These are phyloP conservation scores for Synanthedon vespiformis DNA, from an alignment of 2,888 invertebrate genomes.

Conservation along the genomic window DNA sequence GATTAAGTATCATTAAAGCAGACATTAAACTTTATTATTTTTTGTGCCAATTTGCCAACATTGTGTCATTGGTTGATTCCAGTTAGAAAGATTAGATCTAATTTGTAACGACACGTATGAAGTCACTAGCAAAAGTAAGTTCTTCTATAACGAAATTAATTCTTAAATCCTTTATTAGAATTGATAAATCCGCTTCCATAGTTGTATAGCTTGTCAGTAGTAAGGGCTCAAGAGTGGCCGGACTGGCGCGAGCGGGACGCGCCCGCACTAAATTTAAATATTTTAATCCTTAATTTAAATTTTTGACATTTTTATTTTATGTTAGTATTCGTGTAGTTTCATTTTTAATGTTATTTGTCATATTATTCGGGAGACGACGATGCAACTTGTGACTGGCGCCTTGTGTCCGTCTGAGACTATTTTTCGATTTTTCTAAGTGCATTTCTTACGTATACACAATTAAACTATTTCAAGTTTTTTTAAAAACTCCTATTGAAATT, in stretches of 20 bases:
- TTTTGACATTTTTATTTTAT: conserved; percentile 72
- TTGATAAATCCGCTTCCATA: conserved; percentile 25
- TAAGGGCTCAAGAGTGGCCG: conserved; percentile 21
- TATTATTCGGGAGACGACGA: conserved; percentile 61
- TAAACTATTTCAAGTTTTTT: no score
- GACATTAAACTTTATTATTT: no score
- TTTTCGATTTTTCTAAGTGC: no score
- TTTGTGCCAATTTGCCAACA: no score
- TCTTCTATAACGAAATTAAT: not conserved
- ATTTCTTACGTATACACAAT: no score
- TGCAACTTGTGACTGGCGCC: conserved; percentile 54
- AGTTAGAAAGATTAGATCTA: no score
- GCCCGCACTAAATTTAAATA: conserved; percentile 70
- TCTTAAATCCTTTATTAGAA: not conserved
- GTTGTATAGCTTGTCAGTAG: conserved; percentile 10
- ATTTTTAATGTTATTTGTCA: conserved; percentile 70
- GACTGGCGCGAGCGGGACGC: conserved; percentile 36
- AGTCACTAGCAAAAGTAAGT: no score
- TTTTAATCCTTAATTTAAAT: conserved; percentile 72
- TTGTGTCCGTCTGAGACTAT: conserved; percentile 12
- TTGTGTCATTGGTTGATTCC: no score
- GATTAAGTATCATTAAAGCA: no score
- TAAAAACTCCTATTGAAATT: no score
- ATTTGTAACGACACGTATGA: no score
- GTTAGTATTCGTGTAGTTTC: conserved; percentile 69